phyloP scores from a whole-genome alignment of 2,888 invertebrate genomes.

The Xylota segnis region DNA sequence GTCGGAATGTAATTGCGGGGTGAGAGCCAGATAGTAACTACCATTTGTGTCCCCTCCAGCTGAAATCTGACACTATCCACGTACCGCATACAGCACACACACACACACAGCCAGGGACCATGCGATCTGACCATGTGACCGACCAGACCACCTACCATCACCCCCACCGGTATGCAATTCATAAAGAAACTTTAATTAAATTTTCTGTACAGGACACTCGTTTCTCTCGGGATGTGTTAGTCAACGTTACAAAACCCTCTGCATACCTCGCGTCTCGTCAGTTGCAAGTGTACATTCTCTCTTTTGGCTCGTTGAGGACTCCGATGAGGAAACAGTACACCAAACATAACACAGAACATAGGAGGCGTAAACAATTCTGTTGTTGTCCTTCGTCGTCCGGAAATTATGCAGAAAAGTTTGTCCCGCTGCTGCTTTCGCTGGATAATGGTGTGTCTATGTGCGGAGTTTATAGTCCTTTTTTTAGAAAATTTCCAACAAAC shows the following conservation, averaged over 20 bases:
- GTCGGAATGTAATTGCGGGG: constrained; percentile 22
- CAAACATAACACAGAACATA: constrained; percentile 50
- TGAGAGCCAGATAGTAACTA: constrained; percentile 17
- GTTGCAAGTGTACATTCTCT: constrained; percentile 40
- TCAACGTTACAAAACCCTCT: constrained; percentile 62
- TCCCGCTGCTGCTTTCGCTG: constrained; percentile 58
- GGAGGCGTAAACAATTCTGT: constrained; percentile 70
- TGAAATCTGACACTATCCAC: constrained; percentile 68
- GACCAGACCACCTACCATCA: constrained; percentile 3
- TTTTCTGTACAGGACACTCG: constrained; percentile 78
- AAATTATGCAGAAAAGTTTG: constrained; percentile 76
- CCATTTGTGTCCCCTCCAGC: constrained; percentile 37
- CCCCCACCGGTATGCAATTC: constrained; percentile 56
- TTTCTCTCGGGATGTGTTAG: constrained; percentile 64
- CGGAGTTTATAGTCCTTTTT: constrained; percentile 33
- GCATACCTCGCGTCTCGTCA: constrained; percentile 67
- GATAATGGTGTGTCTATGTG: constrained; percentile 58
- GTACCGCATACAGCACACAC: constrained; percentile 21
- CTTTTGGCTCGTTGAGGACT: background rate
- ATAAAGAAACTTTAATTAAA: constrained; percentile 79
- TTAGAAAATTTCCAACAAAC: constrained; percentile 5
- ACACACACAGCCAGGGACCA: constrained; percentile 35
- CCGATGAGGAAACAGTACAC: constrained; percentile 45
- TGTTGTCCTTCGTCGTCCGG: constrained; percentile 64
- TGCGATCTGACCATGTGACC: constrained; percentile 72